These are phyloP conservation scores for Elaphurus davidianus DNA, from an alignment of 2,113 vertebrate species.

Conservation along the genomic window DNA sequence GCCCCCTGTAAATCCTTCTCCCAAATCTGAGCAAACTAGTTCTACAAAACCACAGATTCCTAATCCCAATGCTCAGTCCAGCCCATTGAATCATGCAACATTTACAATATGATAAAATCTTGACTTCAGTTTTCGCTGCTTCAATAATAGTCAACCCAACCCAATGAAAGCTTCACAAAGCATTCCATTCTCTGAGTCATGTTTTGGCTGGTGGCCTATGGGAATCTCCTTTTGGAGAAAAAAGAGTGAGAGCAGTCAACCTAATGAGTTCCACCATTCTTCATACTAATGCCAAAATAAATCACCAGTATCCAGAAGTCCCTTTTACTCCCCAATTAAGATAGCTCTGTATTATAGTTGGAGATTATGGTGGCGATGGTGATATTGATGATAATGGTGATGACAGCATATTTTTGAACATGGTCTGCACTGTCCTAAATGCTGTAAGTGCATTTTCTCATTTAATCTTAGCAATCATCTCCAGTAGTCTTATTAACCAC, in stretches of 20 bases:
- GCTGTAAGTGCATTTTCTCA: background rate
- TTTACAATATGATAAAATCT: slow-evolving; percentile 26
- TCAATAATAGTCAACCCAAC: background rate
- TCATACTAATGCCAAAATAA: background rate
- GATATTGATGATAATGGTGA: background rate
- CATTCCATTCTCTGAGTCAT: background rate
- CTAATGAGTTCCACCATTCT: background rate
- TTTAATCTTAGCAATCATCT: background rate
- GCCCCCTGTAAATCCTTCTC: background rate
- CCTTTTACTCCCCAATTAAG: background rate
- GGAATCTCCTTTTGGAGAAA: background rate
- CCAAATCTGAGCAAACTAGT: slow-evolving; percentile 1
- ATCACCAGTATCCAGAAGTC: background rate
- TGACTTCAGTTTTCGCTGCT: slow-evolving; percentile 3
- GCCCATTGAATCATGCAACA: slow-evolving; percentile 20
- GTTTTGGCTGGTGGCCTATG: background rate
- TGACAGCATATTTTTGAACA: background rate
- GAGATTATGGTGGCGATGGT: background rate
- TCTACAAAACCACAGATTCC: background rate
- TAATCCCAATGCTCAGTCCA: background rate
- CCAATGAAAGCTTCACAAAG: slow-evolving; percentile 17
- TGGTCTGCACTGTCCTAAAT: background rate
- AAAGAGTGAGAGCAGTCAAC: background rate
- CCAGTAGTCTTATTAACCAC: background rate
- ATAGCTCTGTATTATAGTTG: background rate